These are phyloP conservation scores for Mustela lutreola DNA, from an alignment of 2,113 vertebrate genomes.

Conservation along the genomic window DNA sequence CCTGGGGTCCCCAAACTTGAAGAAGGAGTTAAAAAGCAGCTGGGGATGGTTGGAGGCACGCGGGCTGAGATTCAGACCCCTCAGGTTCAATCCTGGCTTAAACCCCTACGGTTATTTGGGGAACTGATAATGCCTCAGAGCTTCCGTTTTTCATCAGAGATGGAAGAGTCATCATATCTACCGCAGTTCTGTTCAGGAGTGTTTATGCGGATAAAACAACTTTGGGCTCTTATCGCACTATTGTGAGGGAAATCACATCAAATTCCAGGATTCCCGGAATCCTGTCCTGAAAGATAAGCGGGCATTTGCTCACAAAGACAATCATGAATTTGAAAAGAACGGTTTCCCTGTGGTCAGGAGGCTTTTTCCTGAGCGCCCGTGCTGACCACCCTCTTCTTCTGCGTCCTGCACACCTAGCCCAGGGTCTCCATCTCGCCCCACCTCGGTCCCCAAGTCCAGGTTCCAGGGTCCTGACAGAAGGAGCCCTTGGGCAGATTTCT, in stretches of 20 bases:
- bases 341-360: fast-evolving
- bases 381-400: fast-evolving
- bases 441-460: background rate
- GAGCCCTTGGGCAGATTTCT: background rate
- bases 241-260: background rate
- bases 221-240: background rate
- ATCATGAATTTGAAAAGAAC: background rate
- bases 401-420: fast-evolving
- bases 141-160: background rate
- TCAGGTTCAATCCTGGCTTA: background rate
- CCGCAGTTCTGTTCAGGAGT: background rate
- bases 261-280: background rate
- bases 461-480: background rate
- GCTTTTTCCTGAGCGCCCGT: background rate
- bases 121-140: background rate
- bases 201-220: background rate
- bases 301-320: background rate
- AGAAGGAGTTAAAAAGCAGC: background rate
- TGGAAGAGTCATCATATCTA: background rate
- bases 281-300: background rate
- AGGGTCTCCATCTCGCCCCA: background rate
- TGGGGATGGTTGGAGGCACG: no score
- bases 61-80: background rate
- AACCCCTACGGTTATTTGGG: background rate
- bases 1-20: background rate